Evolutionary conservation across 2,888 invertebrate genomes (phyloP).

Genomic region (Poecilobothrus nobilitatus): DNA sequence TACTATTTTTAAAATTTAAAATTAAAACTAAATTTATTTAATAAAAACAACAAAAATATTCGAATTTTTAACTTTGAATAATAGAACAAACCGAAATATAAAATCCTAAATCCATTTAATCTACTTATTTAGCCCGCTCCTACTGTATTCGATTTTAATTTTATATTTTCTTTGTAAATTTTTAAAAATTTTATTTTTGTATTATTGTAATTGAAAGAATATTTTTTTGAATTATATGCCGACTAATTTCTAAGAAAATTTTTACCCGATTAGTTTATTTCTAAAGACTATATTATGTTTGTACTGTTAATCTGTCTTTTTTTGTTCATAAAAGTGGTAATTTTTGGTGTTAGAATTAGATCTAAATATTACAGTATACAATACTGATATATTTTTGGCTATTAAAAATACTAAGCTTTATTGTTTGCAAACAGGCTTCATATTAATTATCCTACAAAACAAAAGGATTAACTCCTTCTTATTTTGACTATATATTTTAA

Average conservation of each 20-base stretch:
- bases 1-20: no score
- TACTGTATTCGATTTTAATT: not conserved
- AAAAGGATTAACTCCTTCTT: conserved; percentile 6
- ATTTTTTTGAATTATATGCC: not conserved
- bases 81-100: no score
- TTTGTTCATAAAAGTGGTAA: not conserved
- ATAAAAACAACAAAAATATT: no score
- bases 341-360: not conserved
- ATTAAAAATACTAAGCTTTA: not conserved
- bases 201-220: no score
- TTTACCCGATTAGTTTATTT: no score
- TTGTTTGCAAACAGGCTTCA: not conserved
- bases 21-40: no score
- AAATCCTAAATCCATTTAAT: not conserved
- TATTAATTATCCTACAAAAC: not conserved
- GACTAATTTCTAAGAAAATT: not conserved
- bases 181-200: no score
- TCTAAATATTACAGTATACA: not conserved
- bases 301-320: no score
- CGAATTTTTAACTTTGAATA: no score
- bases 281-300: not conserved
- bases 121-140: not conserved
- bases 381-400: no score
- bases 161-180: not conserved
- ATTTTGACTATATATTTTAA: not conserved